These are phyloP conservation scores for Halesus radiatus DNA, from an alignment of 1,140 invertebrate genomes.

Conservation along the genomic window DNA sequence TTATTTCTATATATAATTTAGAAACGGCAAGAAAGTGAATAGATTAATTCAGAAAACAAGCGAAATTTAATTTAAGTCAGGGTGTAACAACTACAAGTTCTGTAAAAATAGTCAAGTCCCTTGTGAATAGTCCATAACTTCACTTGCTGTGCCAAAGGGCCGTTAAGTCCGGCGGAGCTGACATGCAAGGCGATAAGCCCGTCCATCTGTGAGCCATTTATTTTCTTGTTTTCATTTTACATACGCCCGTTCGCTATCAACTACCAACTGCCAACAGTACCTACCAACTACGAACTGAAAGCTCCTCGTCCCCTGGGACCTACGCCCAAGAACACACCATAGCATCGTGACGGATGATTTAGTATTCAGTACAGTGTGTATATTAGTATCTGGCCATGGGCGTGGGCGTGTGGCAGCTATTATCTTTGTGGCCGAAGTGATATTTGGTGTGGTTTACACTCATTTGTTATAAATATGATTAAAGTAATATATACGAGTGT, in stretches of 20 bases:
- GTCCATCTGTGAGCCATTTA: neutral
- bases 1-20: no score
- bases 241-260: neutral
- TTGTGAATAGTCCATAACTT: neutral
- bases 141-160: slow-evolving; percentile 8
- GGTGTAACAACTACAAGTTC: no score
- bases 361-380: neutral
- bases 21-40: no score
- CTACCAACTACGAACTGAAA: neutral
- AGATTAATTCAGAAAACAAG: no score
- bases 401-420: slow-evolving; percentile 39
- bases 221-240: slow-evolving; percentile 29
- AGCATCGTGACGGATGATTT: slow-evolving; percentile 41
- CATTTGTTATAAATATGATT: slow-evolving; percentile 37
- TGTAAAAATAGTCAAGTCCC: neutral
- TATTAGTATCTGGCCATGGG: neutral
- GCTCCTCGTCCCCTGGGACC: slow-evolving; percentile 21
- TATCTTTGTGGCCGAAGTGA: slow-evolving; percentile 36
- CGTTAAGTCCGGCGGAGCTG: slow-evolving; percentile 1
- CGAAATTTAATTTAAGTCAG: no score
- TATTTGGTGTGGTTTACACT: slow-evolving; percentile 35
- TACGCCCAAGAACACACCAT: slow-evolving; percentile 47
- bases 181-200: slow-evolving; percentile 14
- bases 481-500: slow-evolving; percentile 1
- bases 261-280: neutral